Evolutionary conservation across 2,797 vertebrate species (phyloP).

Genomic region (Taenioides sp.): DNA sequence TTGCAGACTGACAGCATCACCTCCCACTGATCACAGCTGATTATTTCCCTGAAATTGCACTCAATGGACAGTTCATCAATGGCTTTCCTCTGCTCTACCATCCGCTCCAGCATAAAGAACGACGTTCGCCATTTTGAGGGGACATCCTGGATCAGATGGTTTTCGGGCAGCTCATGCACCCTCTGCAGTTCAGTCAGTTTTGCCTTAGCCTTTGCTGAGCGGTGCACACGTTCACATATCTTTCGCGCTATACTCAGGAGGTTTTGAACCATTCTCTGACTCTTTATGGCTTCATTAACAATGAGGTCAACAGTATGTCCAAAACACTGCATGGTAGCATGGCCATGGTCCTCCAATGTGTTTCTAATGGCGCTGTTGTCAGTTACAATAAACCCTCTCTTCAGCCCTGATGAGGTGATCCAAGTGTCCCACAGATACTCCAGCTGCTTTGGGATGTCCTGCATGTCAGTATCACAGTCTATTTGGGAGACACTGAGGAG

Average conservation of each 20-base stretch:
- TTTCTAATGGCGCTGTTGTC: slow-evolving; percentile 87
- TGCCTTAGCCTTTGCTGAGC: slow-evolving; percentile 89
- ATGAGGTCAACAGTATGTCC: slow-evolving; percentile 92
- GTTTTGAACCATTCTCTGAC: slow-evolving; percentile 97
- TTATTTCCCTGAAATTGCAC: slow-evolving; percentile 94
- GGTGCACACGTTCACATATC: slow-evolving; percentile 92
- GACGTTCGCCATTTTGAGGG: slow-evolving; percentile 95
- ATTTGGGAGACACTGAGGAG: slow-evolving; percentile 91
- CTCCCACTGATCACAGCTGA: slow-evolving; percentile 98
- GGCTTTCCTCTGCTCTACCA: slow-evolving; percentile 94
- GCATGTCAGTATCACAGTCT: slow-evolving; percentile 89
- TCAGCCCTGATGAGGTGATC: slow-evolving; percentile 91
- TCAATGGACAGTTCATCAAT: slow-evolving; percentile 92
- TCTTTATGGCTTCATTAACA: slow-evolving; percentile 96
- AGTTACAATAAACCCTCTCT: slow-evolving; percentile 92
- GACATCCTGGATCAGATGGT: slow-evolving; percentile 91
- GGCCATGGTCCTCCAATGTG: slow-evolving; percentile 87
- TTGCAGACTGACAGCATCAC: slow-evolving; percentile 97
- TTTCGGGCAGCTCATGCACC: slow-evolving; percentile 87
- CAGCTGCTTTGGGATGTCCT: slow-evolving; percentile 91
- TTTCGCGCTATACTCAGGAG: slow-evolving; percentile 93
- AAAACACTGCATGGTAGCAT: slow-evolving; percentile 90
- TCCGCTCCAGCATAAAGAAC: slow-evolving; percentile 93
- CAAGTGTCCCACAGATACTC: slow-evolving; percentile 96
- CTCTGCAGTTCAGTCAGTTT: slow-evolving; percentile 89